phyloP scores from a whole-genome alignment of 2,113 vertebrate genomes.

The Trochalopteron elliotii region DNA sequence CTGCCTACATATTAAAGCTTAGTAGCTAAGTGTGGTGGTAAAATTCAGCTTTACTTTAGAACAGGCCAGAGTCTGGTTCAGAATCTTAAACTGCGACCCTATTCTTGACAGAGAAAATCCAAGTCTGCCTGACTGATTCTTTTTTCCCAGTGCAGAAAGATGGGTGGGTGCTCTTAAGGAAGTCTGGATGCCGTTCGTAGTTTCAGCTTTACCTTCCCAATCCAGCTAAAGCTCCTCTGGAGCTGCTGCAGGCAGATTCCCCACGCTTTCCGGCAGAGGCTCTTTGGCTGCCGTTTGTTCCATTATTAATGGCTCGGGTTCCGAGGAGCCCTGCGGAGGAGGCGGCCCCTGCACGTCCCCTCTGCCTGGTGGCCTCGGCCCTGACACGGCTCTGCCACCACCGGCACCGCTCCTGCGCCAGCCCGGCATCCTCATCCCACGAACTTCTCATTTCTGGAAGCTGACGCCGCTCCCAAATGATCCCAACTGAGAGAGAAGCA shows the following conservation, averaged over 20 bases:
- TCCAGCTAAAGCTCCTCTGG: neutral
- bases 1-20: neutral
- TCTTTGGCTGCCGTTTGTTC: fast-evolving
- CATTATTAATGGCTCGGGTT: neutral
- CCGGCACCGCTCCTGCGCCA: fast-evolving
- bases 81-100: neutral
- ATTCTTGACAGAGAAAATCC: neutral
- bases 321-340: neutral
- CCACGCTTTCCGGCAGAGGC: neutral
- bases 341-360: neutral
- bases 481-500: neutral
- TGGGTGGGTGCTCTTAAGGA: neutral
- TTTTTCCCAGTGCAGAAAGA: neutral
- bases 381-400: neutral
- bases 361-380: neutral
- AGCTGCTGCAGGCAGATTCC: neutral
- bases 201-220: neutral
- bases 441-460: neutral
- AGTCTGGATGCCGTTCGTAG: neutral
- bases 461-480: neutral
- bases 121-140: neutral
- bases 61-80: neutral
- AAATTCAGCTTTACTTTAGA: neutral
- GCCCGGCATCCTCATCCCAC: neutral
- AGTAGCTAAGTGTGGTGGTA: neutral